A percentile compares a stretch with the other conserved stretches of the same genome.
Conservation (phyloP, 2,888 invertebrate genomes). For the Camponotus fellah region DNA sequence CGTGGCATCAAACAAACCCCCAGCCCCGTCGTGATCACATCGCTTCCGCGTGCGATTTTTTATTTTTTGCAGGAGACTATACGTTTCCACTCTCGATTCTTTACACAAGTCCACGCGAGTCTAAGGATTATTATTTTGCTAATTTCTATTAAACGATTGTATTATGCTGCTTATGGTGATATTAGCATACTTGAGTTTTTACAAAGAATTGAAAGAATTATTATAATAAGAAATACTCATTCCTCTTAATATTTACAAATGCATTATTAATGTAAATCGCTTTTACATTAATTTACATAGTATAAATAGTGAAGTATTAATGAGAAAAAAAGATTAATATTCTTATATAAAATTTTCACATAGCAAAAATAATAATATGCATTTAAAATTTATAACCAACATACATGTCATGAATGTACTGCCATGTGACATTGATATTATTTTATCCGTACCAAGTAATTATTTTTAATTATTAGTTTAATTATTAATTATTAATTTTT, state of each 20-base stretch:
- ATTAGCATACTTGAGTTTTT: background rate
- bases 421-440: background rate
- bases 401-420: background rate
- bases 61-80: background rate
- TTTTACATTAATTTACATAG: background rate
- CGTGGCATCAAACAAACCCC: background rate
- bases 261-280: background rate
- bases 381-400: background rate
- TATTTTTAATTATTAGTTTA: background rate
- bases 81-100: background rate
- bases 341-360: background rate
- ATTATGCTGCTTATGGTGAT: background rate
- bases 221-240: background rate
- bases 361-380: background rate
- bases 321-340: background rate
- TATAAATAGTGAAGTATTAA: background rate
- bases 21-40: constrained; percentile 3
- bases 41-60: background rate
- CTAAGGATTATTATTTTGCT: background rate
- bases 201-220: background rate
- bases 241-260: background rate
- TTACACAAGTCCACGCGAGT: background rate
- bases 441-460: background rate
- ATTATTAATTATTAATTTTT: too few species aligned
- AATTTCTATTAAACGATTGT: background rate